These are phyloP conservation scores for Alcedo atthis DNA, from an alignment of 2,797 vertebrate genomes.

Conservation along the genomic window DNA sequence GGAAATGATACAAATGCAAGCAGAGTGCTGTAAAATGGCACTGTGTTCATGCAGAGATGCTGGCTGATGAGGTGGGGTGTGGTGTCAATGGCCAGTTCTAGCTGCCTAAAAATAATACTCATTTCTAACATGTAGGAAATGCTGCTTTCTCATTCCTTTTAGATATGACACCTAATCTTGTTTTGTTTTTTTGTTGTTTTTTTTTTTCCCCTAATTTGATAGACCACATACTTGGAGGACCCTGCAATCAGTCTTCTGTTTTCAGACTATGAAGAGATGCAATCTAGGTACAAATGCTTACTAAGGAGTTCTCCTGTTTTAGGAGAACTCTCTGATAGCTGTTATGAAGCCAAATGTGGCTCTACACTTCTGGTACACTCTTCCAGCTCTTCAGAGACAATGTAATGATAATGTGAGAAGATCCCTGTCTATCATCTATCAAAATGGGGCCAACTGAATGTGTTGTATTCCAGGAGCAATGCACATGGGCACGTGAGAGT, in stretches of 20 bases:
- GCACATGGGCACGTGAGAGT: background rate
- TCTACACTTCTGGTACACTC: background rate
- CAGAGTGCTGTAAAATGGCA: background rate
- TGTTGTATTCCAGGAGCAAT: background rate
- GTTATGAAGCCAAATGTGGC: background rate
- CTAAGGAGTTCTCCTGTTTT: background rate
- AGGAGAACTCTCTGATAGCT: constrained; percentile 18
- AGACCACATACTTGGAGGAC: background rate
- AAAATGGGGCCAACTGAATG: background rate
- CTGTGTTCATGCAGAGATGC: background rate
- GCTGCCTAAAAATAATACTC: background rate
- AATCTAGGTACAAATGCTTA: constrained; percentile 28
- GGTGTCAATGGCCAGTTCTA: background rate
- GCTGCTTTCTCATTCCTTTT: background rate
- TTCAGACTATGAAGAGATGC: background rate
- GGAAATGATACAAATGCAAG: background rate
- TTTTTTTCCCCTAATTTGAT: constrained; percentile 21
- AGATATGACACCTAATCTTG: background rate
- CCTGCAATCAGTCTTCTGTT: background rate
- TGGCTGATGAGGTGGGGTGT: background rate
- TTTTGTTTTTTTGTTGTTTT: background rate
- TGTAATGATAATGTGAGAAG: background rate
- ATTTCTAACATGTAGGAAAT: background rate
- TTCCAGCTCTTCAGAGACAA: background rate
- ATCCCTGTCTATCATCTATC: background rate